Percentiles rank a stretch among this genome's conserved stretches.
These are phyloP conservation scores for Crypturellus tataupa DNA, from an alignment of 2,797 vertebrate genomes.

Conservation along the genomic window DNA sequence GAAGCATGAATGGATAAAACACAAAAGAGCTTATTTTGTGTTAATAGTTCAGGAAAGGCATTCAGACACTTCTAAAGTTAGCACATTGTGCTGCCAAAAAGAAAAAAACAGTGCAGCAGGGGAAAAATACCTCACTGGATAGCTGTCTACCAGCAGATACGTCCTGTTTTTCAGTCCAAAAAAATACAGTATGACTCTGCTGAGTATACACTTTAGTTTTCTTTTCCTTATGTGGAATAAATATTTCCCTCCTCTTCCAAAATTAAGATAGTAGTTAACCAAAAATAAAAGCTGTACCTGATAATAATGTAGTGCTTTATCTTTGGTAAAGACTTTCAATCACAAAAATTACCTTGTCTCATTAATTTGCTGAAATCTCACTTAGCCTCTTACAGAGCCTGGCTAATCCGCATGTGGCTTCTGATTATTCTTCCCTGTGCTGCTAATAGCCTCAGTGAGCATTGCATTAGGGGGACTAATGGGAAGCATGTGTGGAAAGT, in stretches of 20 bases:
- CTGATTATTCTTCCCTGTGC: constrained; percentile 12
- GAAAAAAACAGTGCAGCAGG: constrained; percentile 69
- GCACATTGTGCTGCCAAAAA: constrained; percentile 68
- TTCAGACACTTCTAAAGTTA: constrained; percentile 76
- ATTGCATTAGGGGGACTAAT: neutral
- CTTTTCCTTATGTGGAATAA: constrained; percentile 55
- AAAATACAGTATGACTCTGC: constrained; percentile 32
- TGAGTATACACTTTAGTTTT: constrained; percentile 10
- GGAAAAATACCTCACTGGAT: constrained; percentile 64
- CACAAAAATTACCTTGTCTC: constrained; percentile 42
- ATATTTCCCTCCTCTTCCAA: constrained; percentile 1
- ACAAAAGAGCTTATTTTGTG: constrained; percentile 69
- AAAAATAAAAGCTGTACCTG: constrained; percentile 47
- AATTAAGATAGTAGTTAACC: neutral
- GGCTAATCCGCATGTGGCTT: constrained; percentile 5
- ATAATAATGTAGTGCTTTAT: neutral
- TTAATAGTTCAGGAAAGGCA: constrained; percentile 63
- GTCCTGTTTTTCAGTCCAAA: constrained; percentile 67
- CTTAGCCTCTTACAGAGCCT: neutral
- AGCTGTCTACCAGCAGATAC: constrained; percentile 69
- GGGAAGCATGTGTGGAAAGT: neutral
- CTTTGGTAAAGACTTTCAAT: constrained; percentile 38
- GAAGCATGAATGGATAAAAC: constrained; percentile 59
- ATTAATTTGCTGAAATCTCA: constrained; percentile 29
- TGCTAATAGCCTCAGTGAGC: neutral